phyloP scores from a whole-genome alignment of 2,888 invertebrate genomes.

The Drosophila neoperkinsi region DNA sequence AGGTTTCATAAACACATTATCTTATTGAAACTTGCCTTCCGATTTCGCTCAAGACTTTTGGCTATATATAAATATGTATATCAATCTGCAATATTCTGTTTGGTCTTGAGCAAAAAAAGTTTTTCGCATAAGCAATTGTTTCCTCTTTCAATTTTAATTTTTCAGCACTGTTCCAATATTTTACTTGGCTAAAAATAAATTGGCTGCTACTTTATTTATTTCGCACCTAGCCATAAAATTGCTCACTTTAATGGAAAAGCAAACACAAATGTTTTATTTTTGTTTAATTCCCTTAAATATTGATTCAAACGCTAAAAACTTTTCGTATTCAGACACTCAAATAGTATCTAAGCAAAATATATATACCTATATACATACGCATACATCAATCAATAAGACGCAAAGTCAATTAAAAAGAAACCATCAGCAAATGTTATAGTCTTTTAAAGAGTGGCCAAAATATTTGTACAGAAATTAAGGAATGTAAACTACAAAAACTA shows the following conservation, averaged over 20 bases:
- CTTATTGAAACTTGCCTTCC: background rate
- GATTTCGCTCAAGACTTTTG: slow-evolving; percentile 8
- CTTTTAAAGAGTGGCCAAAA: slow-evolving; percentile 42
- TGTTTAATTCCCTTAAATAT: slow-evolving; percentile 59
- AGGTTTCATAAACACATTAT: background rate
- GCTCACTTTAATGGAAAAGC: slow-evolving; percentile 59
- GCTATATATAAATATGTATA: slow-evolving; percentile 38
- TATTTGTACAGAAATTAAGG: slow-evolving; percentile 73
- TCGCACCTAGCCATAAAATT: slow-evolving; percentile 76
- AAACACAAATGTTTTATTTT: slow-evolving; percentile 21
- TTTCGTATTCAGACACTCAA: slow-evolving; percentile 55
- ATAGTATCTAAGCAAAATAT: slow-evolving; percentile 28
- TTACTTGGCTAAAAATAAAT: slow-evolving; percentile 47
- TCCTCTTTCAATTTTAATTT: slow-evolving; percentile 52
- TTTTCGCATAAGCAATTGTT: slow-evolving; percentile 66
- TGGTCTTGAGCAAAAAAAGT: slow-evolving; percentile 18
- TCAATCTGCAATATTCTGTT: slow-evolving; percentile 26
- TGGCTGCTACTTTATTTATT: slow-evolving; percentile 58
- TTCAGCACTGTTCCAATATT: slow-evolving; percentile 44
- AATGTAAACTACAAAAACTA: slow-evolving; percentile 60
- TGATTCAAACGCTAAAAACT: slow-evolving; percentile 57
- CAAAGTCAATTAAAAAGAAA: slow-evolving; percentile 60
- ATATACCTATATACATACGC: background rate
- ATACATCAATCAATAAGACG: slow-evolving; percentile 36
- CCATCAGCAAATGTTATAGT: slow-evolving; percentile 16